Evolutionary conservation across 2,797 vertebrate genomes (phyloP).

Genomic region (Heterohyrax brucei): DNA sequence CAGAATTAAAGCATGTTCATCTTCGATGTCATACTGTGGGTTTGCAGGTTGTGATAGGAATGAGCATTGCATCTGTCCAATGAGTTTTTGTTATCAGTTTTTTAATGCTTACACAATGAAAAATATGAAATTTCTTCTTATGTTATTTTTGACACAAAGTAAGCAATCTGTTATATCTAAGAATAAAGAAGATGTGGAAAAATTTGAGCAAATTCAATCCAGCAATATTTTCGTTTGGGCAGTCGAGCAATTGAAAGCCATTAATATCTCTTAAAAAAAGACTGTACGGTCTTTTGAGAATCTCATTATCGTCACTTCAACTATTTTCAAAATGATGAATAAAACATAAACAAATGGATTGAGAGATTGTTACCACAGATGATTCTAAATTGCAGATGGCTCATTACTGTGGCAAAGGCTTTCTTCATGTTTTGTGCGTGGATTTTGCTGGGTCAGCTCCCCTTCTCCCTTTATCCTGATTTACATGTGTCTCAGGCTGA

Average conservation of each 20-base stretch:
- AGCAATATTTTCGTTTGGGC: slow-evolving; percentile 49
- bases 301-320: slow-evolving; percentile 72
- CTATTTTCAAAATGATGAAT: slow-evolving; percentile 74
- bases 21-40: accelerated
- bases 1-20: accelerated
- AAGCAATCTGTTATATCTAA: slow-evolving; percentile 47
- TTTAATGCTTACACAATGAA: slow-evolving; percentile 65
- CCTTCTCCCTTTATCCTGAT: neutral
- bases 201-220: slow-evolving; percentile 41
- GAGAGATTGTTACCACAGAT: slow-evolving; percentile 25
- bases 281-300: slow-evolving; percentile 20
- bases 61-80: neutral
- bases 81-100: neutral
- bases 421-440: neutral
- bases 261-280: slow-evolving; percentile 66
- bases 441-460: slow-evolving; percentile 52
- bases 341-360: slow-evolving; percentile 79
- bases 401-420: neutral
- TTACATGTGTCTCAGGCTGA: neutral
- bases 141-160: slow-evolving; percentile 44
- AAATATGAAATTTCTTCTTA: neutral
- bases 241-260: slow-evolving; percentile 61
- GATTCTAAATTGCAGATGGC: slow-evolving; percentile 65
- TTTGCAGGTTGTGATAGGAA: neutral
- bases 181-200: slow-evolving; percentile 52